Evolutionary conservation across 2,797 vertebrate species (phyloP), one percentile per base, ranked within the genome.

Genomic region (Orestias chungarensis): DNA sequence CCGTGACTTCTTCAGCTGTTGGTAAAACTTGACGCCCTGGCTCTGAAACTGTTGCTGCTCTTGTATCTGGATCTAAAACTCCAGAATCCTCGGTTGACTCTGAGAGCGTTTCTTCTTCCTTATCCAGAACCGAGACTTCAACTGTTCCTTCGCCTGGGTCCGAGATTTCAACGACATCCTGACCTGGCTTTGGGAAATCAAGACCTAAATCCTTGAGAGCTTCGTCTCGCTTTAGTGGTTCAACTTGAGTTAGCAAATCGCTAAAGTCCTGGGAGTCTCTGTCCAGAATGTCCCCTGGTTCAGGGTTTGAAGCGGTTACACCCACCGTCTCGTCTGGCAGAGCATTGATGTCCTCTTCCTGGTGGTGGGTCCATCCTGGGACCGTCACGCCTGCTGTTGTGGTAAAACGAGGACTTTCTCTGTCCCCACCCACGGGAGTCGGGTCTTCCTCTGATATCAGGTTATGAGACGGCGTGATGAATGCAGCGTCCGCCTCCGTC

Each of bases 361-460:
- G 69, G 10, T 59, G 44, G 29, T 70, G 64, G 15, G n/a, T 43
- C 12, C 6, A 12, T 11, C 66, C 54, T 3, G 74, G 44, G n/a
- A n/a, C n/a, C n/a, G n/a, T n/a, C n/a, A n/a, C n/a, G n/a, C n/a
- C n/a, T n/a, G n/a, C 27, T 5, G 86, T 86, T 7, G 86, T 66
- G 1, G 68, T 64, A 12, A 80, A 44, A 73, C 66, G 71, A 18
- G 83, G 69, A 70, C 29, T 70, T 8, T 78, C 69, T 27, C 11
- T 66, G 25, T 85, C 61, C 1, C 80, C 73, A 10, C 78, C 83
- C 31, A 79, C 46, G 55, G 80, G 70, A 67, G 44, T 66, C 35
- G 87, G 61, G 75, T 86, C 86, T 31, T 87, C 82, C 50, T 88
- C 84, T 29, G 82, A 79, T 74, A 90, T 90, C 57, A 84, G 54